Percentiles rank a stretch among this genome's conserved stretches.
phyloP scores from a whole-genome alignment of 1,140 invertebrate genomes.

The Philopotamus ludificatus region DNA sequence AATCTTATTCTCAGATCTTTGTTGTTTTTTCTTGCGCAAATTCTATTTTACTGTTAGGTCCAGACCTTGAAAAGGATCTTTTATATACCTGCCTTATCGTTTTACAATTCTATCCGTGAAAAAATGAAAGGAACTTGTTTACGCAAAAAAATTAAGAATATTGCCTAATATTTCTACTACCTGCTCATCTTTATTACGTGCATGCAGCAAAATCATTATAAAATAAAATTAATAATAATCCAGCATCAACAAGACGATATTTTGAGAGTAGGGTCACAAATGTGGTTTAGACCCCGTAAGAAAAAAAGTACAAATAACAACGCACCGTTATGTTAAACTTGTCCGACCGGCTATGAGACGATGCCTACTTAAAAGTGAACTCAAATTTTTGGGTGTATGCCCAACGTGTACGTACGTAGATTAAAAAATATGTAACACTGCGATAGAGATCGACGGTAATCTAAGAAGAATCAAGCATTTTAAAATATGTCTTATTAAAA shows the following conservation, averaged over 20 bases:
- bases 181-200: no score
- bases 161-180: no score
- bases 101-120: no score
- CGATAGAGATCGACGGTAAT: not conserved
- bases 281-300: constrained; percentile 13
- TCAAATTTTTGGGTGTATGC: constrained; percentile 26
- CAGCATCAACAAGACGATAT: not conserved
- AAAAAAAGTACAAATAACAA: constrained; percentile 33
- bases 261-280: constrained; percentile 3
- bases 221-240: not conserved
- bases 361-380: constrained; percentile 34
- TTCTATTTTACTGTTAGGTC: not conserved
- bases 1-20: not conserved
- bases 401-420: constrained; percentile 1
- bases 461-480: not conserved
- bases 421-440: no score
- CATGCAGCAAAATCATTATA: not conserved
- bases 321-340: constrained; percentile 37
- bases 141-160: no score
- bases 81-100: not conserved
- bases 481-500: not conserved
- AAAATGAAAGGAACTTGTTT: no score
- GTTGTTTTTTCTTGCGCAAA: not conserved
- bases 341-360: constrained; percentile 14
- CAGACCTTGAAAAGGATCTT: not conserved